Evolutionary conservation across 1,140 invertebrate species (phyloP), one percentile per base, ranked within the genome.

Genomic region (Diprion similis): DNA sequence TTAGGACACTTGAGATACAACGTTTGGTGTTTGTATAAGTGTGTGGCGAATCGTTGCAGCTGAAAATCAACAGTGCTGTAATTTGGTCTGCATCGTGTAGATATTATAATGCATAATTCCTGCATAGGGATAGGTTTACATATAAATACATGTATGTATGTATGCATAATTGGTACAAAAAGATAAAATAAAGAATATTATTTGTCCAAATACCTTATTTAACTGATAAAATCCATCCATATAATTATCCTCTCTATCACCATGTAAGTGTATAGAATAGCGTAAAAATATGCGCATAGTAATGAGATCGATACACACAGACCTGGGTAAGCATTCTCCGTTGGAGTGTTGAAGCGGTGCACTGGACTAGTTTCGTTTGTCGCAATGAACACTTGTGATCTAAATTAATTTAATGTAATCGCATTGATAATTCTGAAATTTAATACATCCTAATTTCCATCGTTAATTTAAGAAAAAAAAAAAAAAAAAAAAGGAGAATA

Each of bases 301-400:
- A 82, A 70, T 80, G 68, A 81, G 80, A 84, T 82, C 81, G 81
- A 77, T 84, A 85, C 84, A 86, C 84, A 86, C 82, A 85, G 80
- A 85, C 80, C 80, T 81, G 85, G 79, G 82, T 85, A 85, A 85
- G 84, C 84, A 85, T 85, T 85, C 83, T 80, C 80, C 82, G 80
- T 59, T 59, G 11, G 9, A 59, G 51, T 15, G 51, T 59, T 59
- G 51, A 59, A 59, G 51, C 11, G 51, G 24, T 6, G 24, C 24
- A 37, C 24, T 37, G 24, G 24, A 37, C 24, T 37, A 37, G 24
- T 37, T 37, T 37, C 6, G 6, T 37, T 37, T 37, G 2, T 37
- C 24, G 6, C 6, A 37, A 37, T 0, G 24, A 37, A 37, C 24
- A 37, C 24, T 1, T 37, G 24, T 37, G 24, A 37, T 6, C 1